Evolutionary conservation across 2,797 vertebrate genomes (phyloP), one percentile per base, ranked within the genome.

Genomic region (Channallabes apus): DNA sequence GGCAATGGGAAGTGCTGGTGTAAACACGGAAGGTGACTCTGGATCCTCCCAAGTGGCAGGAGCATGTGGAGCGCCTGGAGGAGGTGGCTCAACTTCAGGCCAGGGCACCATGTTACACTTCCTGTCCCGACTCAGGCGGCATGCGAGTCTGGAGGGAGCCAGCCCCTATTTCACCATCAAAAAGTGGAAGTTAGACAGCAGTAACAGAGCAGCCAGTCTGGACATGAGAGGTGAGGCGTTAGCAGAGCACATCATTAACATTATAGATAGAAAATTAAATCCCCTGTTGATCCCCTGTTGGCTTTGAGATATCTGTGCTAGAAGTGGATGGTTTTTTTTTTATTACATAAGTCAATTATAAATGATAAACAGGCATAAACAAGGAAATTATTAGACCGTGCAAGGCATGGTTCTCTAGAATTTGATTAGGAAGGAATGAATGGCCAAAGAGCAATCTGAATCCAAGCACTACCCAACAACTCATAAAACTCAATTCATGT

Each of bases 181-280:
- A 93, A 97, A 95, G 86, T 99, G 97, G 97, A 98, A 97, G 88
- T 93, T 98, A 86, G 97, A 98, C 92, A 95, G 95, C 86, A 97
- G 94, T 89, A 97, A 98, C 90, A 92, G 97, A 17, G 97, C 98
- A 0, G 96, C 97, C 87, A 99, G 97, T 89, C 94, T 99, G 89
- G 98, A 99, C 86, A 97, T 96, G 0, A 95, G 98, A 97, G 97
- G 98, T 99, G 87, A 93, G 95, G 2, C 78, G 11, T 14, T 59
- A 7, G 58, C 32, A 78, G 22, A 38, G 32, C 4, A n/a, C 24
- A 32, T 38, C 12, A 61, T 24, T 38, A n/a, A 18, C n/a, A 22
- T 29, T 76, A 2, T 58, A 9, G 54, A 35, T 58, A 18, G 20
- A 77, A 59, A 77, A 59, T 20, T 22, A 58, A 77, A 35, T 12